Evolutionary conservation across 2,888 invertebrate species (phyloP).

Genomic region (Argynnis bischoffii): DNA sequence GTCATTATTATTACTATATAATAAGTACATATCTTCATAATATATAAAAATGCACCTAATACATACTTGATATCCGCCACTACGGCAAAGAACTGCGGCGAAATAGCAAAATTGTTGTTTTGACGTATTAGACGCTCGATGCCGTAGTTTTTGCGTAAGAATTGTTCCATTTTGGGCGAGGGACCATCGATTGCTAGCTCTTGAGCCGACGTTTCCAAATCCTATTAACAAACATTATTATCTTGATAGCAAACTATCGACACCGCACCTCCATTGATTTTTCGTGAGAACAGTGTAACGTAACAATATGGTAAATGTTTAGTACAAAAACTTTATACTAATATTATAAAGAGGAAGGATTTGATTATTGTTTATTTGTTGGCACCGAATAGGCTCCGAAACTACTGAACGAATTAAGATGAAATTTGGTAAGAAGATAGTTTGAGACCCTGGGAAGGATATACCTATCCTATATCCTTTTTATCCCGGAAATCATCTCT

Average conservation of each 20-base stretch:
- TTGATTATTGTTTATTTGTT: no score
- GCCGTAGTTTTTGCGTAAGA: slow-evolving; percentile 92
- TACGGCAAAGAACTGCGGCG: slow-evolving; percentile 56
- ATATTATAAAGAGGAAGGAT: no score
- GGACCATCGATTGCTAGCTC: slow-evolving; percentile 96
- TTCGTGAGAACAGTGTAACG: not conserved
- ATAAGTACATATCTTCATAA: no score
- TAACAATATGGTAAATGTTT: not conserved
- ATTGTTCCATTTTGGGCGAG: slow-evolving; percentile 92
- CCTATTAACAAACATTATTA: slow-evolving; percentile 75
- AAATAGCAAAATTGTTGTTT: slow-evolving; percentile 69
- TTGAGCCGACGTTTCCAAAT: slow-evolving; percentile 85
- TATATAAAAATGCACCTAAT: not conserved
- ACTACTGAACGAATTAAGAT: no score
- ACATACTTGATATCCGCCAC: slow-evolving; percentile 47
- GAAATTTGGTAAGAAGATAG: no score
- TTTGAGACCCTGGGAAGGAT: no score
- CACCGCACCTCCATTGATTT: no score
- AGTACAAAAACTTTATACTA: no score
- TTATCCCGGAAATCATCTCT: no score
- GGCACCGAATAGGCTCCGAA: no score
- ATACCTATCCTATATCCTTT: no score
- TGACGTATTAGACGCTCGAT: slow-evolving; percentile 67
- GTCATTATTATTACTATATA: no score
- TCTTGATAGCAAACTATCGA: not conserved